Evolutionary conservation across 1,140 invertebrate genomes (phyloP), one percentile per base, ranked within the genome.

Genomic region (Gryllus bimaculatus): DNA sequence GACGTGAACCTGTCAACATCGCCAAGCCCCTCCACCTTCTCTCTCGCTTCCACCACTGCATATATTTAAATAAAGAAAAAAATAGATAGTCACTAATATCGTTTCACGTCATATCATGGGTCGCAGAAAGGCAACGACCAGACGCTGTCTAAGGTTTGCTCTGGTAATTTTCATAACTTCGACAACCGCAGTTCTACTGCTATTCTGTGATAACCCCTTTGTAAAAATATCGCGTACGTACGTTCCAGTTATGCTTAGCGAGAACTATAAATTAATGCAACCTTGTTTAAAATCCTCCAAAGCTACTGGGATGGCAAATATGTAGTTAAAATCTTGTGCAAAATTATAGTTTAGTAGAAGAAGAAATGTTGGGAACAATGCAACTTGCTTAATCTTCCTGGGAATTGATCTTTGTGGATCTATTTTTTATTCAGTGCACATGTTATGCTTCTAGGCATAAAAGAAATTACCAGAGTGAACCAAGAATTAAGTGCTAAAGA

Each of bases 11-110:
- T 20, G 49, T 66, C 12, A 78, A 21, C 66, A 74, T 47, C 47
- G 78, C 78, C 73, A 73, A 73, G 78, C 20, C 26, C 48, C 79
- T 73, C 48, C 75, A 79, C 66, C 75, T 77, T 77, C 79, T 79
- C 79, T 79, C 79, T 79, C 75, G 79, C 79, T 79, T 79, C 79
- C 75, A 77, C 48, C 79, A 79, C 74, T 47, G 79, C 79, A 76
- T 54, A 66, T 78, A 78, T 66, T 73, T 49, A 66, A 78, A 48
- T 76, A 76, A 18, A 39, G 20, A 20, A 48, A 78, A 73, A 73
- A 54, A 78, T 73, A 47, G 48, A 74, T 48, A 48, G 48, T 47
- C 47, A 49, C 73, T 78, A 47, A 73, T 78, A 39, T 49, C 78
- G 48, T 78, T 79, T 79, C 79, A 76, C 48, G 75, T 76, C 73